Percentiles rank a stretch among this genome's conserved stretches.
Conservation (phyloP, 2,888 invertebrate species). For the Amorpha juglandis region DNA sequence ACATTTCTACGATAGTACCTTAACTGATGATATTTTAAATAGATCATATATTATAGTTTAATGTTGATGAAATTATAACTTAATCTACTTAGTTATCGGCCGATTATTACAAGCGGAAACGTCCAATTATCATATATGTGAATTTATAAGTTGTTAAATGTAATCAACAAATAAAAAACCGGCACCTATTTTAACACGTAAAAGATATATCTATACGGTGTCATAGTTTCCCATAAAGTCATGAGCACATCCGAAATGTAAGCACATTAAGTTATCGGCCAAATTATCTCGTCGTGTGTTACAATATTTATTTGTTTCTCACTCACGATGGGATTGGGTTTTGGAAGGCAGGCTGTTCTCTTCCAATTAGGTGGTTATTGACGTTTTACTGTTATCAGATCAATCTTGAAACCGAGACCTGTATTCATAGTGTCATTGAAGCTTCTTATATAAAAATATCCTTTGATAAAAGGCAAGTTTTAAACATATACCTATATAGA, state of each 20-base stretch:
- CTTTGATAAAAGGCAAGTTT: not conserved
- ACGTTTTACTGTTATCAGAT: constrained; percentile 82
- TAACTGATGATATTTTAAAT: constrained; percentile 5
- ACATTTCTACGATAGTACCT: constrained; percentile 5
- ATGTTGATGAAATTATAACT: constrained; percentile 25
- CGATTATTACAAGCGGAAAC: constrained; percentile 25
- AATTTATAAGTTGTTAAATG: constrained; percentile 29
- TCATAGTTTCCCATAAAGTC: constrained; percentile 81
- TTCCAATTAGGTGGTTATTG: constrained; percentile 84
- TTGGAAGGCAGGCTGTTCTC: constrained; percentile 76
- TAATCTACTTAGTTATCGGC: constrained; percentile 14
- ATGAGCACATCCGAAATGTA: constrained; percentile 83
- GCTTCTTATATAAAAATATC: not conserved
- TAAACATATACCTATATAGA: no score
- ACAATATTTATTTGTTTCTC: constrained; percentile 84
- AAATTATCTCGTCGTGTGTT: constrained; percentile 80
- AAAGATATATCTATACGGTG: constrained; percentile 50
- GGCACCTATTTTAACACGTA: constrained; percentile 27
- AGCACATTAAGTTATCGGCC: constrained; percentile 82
- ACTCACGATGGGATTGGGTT: constrained; percentile 64
- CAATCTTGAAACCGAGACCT: constrained; percentile 70
- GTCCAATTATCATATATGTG: constrained; percentile 31
- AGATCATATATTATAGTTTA: constrained; percentile 15
- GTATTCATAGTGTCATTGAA: constrained; percentile 63
- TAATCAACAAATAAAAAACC: constrained; percentile 30